Conservation (phyloP, 2,888 invertebrate species). For the Drosophila phalerata region DNA sequence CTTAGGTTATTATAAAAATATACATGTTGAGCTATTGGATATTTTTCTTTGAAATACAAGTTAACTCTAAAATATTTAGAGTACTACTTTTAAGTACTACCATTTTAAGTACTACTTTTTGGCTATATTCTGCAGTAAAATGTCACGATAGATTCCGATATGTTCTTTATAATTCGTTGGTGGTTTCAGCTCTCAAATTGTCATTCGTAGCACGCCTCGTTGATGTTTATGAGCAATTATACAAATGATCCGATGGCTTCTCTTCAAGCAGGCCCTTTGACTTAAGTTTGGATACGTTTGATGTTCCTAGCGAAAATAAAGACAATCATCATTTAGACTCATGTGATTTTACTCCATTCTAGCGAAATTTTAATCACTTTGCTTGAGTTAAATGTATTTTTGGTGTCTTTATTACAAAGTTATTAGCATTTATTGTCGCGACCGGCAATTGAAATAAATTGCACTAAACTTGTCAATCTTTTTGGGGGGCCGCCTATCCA, state of each 20-base stretch:
- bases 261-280: constrained; percentile 29
- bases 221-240: constrained; percentile 46
- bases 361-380: constrained; percentile 55
- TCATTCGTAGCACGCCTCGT: constrained; percentile 29
- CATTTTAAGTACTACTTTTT: neutral
- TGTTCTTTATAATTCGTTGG: constrained; percentile 15
- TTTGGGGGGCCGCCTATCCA: constrained; percentile 28
- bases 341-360: constrained; percentile 22
- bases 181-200: constrained; percentile 21
- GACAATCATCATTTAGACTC: constrained; percentile 48
- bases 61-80: too few relatives aligned
- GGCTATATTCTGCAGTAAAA: neutral
- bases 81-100: neutral
- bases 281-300: constrained; percentile 36
- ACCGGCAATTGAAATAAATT: constrained; percentile 73
- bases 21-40: too few relatives aligned
- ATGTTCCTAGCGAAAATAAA: constrained; percentile 27
- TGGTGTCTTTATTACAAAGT: constrained; percentile 65
- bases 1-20: too few relatives aligned
- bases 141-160: too few relatives aligned
- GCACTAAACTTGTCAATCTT: constrained; percentile 44
- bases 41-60: too few relatives aligned
- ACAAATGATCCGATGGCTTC: constrained; percentile 39
- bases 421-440: constrained; percentile 63
- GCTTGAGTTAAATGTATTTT: constrained; percentile 58